Evolutionary conservation across 2,888 invertebrate species (phyloP).

Genomic region (Eurytoma adleriae): DNA sequence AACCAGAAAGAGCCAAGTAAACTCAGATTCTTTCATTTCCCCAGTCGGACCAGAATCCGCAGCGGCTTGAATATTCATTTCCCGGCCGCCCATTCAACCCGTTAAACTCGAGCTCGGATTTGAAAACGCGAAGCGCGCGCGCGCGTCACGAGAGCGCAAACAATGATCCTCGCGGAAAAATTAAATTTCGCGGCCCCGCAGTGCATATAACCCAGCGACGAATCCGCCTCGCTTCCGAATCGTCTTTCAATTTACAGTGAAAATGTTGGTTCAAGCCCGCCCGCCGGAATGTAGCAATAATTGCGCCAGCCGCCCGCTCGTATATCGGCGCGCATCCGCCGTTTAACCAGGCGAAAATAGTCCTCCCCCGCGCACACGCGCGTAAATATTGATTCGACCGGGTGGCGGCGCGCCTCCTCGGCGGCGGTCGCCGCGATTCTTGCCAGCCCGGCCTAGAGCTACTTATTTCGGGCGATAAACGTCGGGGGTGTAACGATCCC

Average conservation of each 20-base stretch:
- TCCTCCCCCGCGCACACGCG: slow-evolving; percentile 28
- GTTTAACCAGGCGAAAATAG: slow-evolving; percentile 49
- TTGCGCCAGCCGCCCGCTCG: not conserved
- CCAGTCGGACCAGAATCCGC: too few species aligned
- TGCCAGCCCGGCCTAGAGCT: not conserved
- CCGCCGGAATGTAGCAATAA: slow-evolving; percentile 22
- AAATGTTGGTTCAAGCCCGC: slow-evolving; percentile 18
- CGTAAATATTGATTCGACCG: slow-evolving; percentile 60
- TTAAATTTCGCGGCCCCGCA: slow-evolving; percentile 14
- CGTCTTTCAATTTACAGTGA: slow-evolving; percentile 42
- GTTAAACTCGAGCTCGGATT: too few species aligned
- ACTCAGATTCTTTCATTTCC: too few species aligned
- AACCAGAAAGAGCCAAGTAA: too few species aligned
- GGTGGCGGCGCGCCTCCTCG: not conserved
- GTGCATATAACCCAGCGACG: too few species aligned
- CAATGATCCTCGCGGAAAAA: not conserved
- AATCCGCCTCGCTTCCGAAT: slow-evolving; percentile 13
- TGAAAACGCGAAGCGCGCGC: not conserved
- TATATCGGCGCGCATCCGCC: not conserved
- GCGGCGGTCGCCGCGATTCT: not conserved
- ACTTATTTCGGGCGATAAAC: slow-evolving; percentile 52
- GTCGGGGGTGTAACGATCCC: slow-evolving; percentile 40
- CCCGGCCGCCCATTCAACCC: not conserved
- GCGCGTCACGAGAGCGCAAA: not conserved
- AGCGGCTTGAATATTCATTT: too few species aligned